phyloP scores from a whole-genome alignment of 2,113 vertebrate genomes.

The Synchiropus splendidus region DNA sequence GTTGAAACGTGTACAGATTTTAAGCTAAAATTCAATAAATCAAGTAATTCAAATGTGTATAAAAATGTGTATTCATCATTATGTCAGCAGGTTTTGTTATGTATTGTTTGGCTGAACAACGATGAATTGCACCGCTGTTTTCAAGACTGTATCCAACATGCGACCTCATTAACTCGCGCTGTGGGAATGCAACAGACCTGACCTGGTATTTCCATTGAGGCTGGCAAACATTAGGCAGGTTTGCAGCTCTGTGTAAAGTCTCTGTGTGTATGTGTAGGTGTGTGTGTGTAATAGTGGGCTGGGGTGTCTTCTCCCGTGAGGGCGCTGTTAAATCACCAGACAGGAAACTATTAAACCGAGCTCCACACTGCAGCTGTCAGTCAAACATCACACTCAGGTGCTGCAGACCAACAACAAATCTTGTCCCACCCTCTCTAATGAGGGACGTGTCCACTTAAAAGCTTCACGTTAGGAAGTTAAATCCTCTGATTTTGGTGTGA shows the following conservation, averaged over 20 bases:
- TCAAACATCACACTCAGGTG: slow-evolving; percentile 42
- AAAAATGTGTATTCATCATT: no score
- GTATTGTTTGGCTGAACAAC: neutral
- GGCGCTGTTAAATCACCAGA: slow-evolving; percentile 39
- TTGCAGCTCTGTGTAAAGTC: slow-evolving; percentile 31
- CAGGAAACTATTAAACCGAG: slow-evolving; percentile 52
- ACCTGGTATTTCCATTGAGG: slow-evolving; percentile 15
- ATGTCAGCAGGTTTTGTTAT: no score
- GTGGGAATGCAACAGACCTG: slow-evolving; percentile 6
- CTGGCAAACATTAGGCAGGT: slow-evolving; percentile 31
- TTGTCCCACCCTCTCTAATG: neutral
- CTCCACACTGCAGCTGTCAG: slow-evolving; percentile 42
- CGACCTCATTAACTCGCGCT: no score
- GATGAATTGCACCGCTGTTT: neutral
- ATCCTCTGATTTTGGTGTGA: no score
- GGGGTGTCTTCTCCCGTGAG: slow-evolving; percentile 11
- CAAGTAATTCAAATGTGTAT: no score
- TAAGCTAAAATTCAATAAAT: no score
- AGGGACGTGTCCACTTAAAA: neutral
- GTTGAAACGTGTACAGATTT: no score
- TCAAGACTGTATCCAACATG: no score
- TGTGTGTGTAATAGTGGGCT: slow-evolving; percentile 2
- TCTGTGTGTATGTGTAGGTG: slow-evolving; percentile 3
- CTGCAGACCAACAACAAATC: slow-evolving; percentile 18
- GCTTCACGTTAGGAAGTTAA: neutral